These are phyloP conservation scores for Pipa parva DNA, from an alignment of 2,113 vertebrate genomes.

Conservation along the genomic window DNA sequence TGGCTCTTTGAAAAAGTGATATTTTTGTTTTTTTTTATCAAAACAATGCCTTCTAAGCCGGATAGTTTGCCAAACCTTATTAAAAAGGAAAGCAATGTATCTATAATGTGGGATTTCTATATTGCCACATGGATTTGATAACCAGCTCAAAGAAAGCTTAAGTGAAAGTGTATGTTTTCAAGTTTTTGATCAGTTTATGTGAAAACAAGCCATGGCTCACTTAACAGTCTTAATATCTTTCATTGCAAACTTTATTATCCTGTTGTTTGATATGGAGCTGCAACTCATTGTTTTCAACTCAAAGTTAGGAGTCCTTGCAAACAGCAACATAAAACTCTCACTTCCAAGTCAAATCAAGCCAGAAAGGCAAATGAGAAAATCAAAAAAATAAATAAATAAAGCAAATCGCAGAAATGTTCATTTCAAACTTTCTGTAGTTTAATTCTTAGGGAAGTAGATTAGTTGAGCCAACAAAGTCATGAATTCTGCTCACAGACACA, in stretches of 20 bases:
- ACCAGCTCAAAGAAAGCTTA: constrained; percentile 12
- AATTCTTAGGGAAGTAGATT: no score
- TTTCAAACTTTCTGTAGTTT: no score
- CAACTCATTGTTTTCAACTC: neutral
- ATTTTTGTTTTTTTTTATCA: constrained; percentile 33
- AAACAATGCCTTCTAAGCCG: constrained; percentile 30
- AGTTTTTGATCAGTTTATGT: constrained; percentile 30
- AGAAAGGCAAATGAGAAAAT: neutral
- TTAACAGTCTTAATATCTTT: constrained; percentile 20
- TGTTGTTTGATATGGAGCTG: constrained; percentile 12
- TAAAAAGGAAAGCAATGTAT: constrained; percentile 31
- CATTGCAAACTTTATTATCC: constrained; percentile 2
- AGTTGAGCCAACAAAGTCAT: no score
- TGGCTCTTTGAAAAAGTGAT: constrained; percentile 18
- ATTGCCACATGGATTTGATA: constrained; percentile 29
- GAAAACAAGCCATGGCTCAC: constrained; percentile 20
- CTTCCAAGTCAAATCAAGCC: neutral
- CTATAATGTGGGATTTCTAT: constrained; percentile 8
- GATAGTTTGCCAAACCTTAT: constrained; percentile 35
- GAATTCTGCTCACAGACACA: no score
- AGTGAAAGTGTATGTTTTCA: constrained; percentile 29
- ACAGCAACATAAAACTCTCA: constrained; percentile 8
- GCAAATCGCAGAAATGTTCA: no score
- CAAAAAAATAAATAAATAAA: no score
- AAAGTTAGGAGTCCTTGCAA: neutral